phyloP scores from a whole-genome alignment of 1,140 invertebrate genomes.

The Leptopilina boulardi region DNA sequence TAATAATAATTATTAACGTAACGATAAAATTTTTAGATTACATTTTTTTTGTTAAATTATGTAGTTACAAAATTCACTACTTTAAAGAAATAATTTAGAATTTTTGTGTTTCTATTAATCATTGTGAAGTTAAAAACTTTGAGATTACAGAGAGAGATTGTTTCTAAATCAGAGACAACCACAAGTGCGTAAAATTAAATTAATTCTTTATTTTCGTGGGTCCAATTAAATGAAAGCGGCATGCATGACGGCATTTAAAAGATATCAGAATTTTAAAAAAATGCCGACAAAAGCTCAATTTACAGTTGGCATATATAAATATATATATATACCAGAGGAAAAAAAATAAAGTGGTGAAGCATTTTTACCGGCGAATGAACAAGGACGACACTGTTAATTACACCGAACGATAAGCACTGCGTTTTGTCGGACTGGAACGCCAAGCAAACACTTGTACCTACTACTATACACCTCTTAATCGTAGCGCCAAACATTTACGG shows the following conservation, averaged over 20 bases:
- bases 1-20: too few relatives aligned
- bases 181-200: background rate
- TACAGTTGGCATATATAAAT: background rate
- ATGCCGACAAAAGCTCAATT: slow-evolving; percentile 16
- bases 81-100: too few relatives aligned
- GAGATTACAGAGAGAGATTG: background rate
- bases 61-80: too few relatives aligned
- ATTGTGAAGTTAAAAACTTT: background rate
- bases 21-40: too few relatives aligned
- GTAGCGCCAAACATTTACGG: slow-evolving; percentile 19
- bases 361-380: slow-evolving; percentile 12
- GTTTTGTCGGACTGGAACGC: slow-evolving; percentile 20
- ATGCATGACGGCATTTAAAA: slow-evolving; percentile 1
- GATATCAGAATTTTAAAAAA: background rate
- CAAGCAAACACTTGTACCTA: slow-evolving; percentile 13
- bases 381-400: slow-evolving; percentile 31
- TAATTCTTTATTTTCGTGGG: background rate
- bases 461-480: slow-evolving; percentile 21
- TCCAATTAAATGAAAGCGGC: background rate
- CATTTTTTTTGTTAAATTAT: too few relatives aligned
- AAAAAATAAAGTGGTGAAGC: slow-evolving; percentile 3
- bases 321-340: too few relatives aligned
- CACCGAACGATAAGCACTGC: slow-evolving; percentile 17
- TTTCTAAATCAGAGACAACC: slow-evolving; percentile 2
- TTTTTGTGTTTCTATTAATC: background rate